Percentiles rank a stretch among this genome's conserved stretches.
phyloP scores from a whole-genome alignment of 2,113 vertebrate species.

The Girardinichthys multiradiatus region DNA sequence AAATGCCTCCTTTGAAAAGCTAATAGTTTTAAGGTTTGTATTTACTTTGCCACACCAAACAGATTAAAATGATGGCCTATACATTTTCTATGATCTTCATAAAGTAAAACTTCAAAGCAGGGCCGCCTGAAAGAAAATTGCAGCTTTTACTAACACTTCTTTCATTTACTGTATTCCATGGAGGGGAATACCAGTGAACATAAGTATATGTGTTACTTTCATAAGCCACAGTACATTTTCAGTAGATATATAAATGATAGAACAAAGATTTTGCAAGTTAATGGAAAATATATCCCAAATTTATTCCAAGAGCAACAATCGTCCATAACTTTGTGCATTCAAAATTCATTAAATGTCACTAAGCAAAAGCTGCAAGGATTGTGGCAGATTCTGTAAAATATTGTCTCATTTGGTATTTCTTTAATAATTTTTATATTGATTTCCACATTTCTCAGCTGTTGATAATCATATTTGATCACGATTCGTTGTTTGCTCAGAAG shows the following conservation, averaged over 20 bases:
- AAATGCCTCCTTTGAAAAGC: constrained; percentile 79
- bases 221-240: constrained; percentile 1
- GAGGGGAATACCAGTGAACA: constrained; percentile 33
- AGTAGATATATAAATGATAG: background rate
- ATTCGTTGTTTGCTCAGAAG: background rate
- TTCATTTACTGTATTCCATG: constrained; percentile 29
- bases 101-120: constrained; percentile 70
- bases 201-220: constrained; percentile 10
- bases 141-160: constrained; percentile 50
- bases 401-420: constrained; percentile 23
- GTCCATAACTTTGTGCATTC: background rate
- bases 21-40: constrained; percentile 77
- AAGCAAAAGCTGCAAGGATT: background rate
- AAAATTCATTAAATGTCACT: background rate
- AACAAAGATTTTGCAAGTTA: background rate
- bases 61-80: constrained; percentile 65
- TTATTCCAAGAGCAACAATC: background rate
- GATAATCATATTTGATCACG: background rate
- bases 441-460: background rate
- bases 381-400: constrained; percentile 20
- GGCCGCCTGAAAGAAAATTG: constrained; percentile 55
- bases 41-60: constrained; percentile 72
- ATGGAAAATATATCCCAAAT: background rate
- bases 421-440: constrained; percentile 14
- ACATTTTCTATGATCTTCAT: constrained; percentile 58